Percentiles rank a stretch among this genome's conserved stretches.
phyloP scores from a whole-genome alignment of 2,888 invertebrate species.

The Sinhomidia bicolor region DNA sequence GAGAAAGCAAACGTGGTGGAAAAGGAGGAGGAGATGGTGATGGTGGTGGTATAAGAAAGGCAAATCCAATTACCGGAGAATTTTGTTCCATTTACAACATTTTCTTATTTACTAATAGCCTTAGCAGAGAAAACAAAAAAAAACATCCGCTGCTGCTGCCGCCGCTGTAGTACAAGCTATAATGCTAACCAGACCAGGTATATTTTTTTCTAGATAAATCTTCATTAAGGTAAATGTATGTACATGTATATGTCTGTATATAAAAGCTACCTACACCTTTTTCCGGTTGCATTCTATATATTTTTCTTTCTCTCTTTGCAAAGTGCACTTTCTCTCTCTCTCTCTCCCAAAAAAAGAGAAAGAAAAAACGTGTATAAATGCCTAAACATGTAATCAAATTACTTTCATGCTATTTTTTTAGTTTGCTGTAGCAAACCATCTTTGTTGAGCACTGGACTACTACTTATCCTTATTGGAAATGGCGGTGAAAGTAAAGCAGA shows the following conservation, averaged over 20 bases:
- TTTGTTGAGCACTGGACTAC: not conserved
- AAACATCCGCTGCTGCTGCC: not conserved
- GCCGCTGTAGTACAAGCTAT: not conserved
- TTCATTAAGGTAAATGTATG: conserved; percentile 43
- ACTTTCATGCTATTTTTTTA: not conserved
- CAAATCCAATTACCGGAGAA: conserved; percentile 64
- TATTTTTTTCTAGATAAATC: conserved; percentile 41
- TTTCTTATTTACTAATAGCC: conserved; percentile 69
- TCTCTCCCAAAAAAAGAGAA: too few species aligned
- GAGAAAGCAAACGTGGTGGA: too few species aligned
- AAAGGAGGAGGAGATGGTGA: too few species aligned
- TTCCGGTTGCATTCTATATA: not conserved
- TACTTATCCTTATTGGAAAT: conserved; percentile 23
- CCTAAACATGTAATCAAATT: conserved; percentile 47
- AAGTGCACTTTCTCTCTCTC: conserved; percentile 40
- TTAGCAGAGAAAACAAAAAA: not conserved
- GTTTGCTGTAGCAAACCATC: too few species aligned
- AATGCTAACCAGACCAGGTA: conserved; percentile 23
- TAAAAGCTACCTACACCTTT: not conserved
- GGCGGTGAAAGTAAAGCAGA: not conserved
- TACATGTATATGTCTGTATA: too few species aligned
- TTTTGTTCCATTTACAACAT: conserved; percentile 65
- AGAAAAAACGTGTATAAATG: too few species aligned
- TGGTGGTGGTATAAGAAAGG: conserved; percentile 9
- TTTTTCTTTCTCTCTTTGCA: not conserved